Percentiles rank a stretch among this genome's conserved stretches.
Conservation (phyloP, 2,797 vertebrate species). For the Toxotes lorentzi region DNA sequence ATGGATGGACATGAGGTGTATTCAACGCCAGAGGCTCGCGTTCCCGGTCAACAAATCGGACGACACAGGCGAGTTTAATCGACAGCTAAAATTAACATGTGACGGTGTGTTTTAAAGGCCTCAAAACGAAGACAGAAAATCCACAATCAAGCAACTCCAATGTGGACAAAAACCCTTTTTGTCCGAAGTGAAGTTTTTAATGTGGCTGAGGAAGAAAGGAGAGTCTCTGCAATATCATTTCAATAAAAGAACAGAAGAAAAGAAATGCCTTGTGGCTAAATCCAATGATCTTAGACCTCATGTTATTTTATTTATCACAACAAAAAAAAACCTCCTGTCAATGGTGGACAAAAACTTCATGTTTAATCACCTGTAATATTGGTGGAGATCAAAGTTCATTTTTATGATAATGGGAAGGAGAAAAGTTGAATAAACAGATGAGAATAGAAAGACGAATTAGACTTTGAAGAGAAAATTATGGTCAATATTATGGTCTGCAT, state of each 20-base stretch:
- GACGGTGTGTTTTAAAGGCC: not conserved
- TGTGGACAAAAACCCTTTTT: constrained; percentile 2
- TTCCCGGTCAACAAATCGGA: not conserved
- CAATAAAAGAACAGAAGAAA: not conserved
- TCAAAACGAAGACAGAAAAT: not conserved
- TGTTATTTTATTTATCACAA: not conserved
- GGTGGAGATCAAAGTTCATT: not conserved
- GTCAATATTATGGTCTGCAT: constrained; percentile 1
- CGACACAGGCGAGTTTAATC: not conserved
- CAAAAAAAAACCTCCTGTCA: not conserved
- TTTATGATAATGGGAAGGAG: not conserved
- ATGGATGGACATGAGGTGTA: not conserved
- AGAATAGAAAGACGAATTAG: constrained; percentile 1
- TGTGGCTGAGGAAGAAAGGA: constrained; percentile 14
- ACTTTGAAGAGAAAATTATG: not conserved
- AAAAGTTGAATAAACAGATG: constrained; percentile 7
- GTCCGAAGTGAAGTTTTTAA: constrained; percentile 9
- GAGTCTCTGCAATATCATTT: not conserved
- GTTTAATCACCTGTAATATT: not conserved
- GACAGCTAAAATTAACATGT: too few species aligned
- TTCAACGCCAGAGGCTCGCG: not conserved
- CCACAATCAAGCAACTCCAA: not conserved
- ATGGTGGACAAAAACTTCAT: not conserved
- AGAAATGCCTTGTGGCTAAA: not conserved
- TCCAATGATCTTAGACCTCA: not conserved